Conservation (phyloP, 2,888 invertebrate genomes). For the Amblyjoppa fuscipennis region DNA sequence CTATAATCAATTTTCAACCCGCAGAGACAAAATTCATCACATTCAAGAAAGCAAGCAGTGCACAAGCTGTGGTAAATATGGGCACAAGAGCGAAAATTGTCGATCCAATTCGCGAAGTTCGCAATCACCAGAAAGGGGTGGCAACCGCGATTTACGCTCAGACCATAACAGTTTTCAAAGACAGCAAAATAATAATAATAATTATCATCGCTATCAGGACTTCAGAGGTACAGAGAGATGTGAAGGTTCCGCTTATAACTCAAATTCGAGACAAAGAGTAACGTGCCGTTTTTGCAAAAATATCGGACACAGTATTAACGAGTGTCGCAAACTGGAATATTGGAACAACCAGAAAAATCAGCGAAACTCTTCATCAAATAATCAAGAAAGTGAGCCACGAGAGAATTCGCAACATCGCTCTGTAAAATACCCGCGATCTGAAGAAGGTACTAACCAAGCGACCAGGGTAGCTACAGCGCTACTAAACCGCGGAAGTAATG, state of each 20-base stretch:
- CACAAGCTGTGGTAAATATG: background rate
- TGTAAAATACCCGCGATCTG: background rate
- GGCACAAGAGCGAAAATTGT: background rate
- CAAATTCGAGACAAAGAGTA: background rate
- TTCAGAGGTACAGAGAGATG: too few relatives aligned
- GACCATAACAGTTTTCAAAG: background rate
- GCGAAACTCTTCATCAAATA: background rate
- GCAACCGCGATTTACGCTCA: background rate
- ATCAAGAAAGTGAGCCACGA: background rate
- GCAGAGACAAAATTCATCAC: background rate
- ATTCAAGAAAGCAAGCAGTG: background rate
- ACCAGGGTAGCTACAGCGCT: conserved; percentile 7
- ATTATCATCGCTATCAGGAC: background rate
- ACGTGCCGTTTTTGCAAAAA: background rate
- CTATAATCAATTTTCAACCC: background rate
- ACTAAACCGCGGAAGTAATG: conserved; percentile 30
- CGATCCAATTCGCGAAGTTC: background rate
- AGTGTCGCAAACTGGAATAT: background rate
- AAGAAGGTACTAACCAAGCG: background rate
- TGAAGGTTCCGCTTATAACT: background rate
- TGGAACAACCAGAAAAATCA: background rate
- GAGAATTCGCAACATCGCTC: background rate
- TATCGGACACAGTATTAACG: background rate
- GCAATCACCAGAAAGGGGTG: too few relatives aligned
- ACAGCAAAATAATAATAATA: background rate